Evolutionary conservation across 2,888 invertebrate species (phyloP).

Genomic region (Chrysolina oricalcia): DNA sequence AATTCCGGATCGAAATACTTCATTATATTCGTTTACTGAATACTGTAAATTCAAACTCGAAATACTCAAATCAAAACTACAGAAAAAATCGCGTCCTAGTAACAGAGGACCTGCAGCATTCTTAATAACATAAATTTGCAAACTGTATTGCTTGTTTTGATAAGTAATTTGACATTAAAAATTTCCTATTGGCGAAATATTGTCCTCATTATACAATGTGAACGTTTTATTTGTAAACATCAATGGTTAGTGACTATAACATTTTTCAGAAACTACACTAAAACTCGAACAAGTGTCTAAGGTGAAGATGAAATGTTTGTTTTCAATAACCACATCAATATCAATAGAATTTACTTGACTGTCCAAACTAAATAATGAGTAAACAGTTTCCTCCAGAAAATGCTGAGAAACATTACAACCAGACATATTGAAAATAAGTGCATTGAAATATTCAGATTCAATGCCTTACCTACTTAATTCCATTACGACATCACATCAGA

Average conservation of each 20-base stretch:
- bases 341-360: background rate
- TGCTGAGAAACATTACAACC: too few relatives aligned
- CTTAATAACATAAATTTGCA: constrained; percentile 6
- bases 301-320: background rate
- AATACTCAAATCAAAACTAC: background rate
- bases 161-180: background rate
- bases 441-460: too few relatives aligned
- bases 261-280: background rate
- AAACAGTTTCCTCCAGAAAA: constrained; percentile 12
- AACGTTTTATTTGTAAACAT: background rate
- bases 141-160: background rate
- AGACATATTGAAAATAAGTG: too few relatives aligned
- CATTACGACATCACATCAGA: too few relatives aligned
- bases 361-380: background rate
- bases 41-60: constrained; percentile 1
- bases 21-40: constrained; percentile 4
- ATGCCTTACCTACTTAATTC: too few relatives aligned
- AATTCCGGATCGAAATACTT: constrained; percentile 14
- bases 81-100: constrained; percentile 23
- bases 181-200: background rate
- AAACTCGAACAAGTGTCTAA: constrained; percentile 14
- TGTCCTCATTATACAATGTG: constrained; percentile 6
- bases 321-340: background rate
- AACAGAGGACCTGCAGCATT: constrained; percentile 2
- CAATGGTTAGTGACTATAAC: background rate